Conservation (phyloP, 35 echinoderm and acorn worm species). For the Ptychodera flava region DNA sequence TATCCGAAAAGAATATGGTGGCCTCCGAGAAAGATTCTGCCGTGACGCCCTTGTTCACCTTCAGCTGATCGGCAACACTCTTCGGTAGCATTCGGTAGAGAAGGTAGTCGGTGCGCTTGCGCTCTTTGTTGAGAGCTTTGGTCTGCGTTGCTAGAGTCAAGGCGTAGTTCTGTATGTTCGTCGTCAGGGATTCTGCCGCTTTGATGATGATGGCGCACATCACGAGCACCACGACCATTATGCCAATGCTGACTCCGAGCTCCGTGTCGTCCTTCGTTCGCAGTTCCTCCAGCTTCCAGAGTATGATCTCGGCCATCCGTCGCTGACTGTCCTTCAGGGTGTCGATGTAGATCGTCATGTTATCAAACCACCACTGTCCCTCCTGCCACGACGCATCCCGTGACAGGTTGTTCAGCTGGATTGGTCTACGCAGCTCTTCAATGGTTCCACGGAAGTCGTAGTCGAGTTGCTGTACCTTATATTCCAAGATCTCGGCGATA, state of each 20-base stretch:
- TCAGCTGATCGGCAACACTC: conserved; percentile 64
- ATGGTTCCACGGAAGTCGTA: conserved; percentile 46
- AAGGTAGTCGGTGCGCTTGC: conserved; percentile 70
- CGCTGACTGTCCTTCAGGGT: conserved; percentile 61
- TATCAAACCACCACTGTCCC: conserved; percentile 75
- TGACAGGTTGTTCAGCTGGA: conserved; percentile 48
- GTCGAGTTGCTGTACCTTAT: conserved; percentile 30
- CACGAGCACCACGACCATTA: conserved; percentile 32
- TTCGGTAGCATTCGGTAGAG: conserved; percentile 78
- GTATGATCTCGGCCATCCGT: conserved; percentile 62
- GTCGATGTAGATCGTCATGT: conserved; percentile 89
- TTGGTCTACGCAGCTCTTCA: conserved; percentile 35
- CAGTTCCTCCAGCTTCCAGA: conserved; percentile 38
- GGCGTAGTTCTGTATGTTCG: conserved; percentile 62
- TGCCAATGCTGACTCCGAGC: conserved; percentile 30
- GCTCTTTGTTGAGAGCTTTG: conserved; percentile 45
- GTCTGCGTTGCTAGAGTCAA: conserved; percentile 47
- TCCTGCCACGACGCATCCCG: conserved; percentile 61
- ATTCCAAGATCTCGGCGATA: conserved; percentile 41
- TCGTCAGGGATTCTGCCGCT: conserved; percentile 18
- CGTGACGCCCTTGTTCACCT: conserved; percentile 29
- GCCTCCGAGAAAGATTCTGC: conserved; percentile 65
- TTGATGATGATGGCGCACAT: conserved; percentile 35
- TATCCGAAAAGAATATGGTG: conserved; percentile 73
- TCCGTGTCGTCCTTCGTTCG: conserved; percentile 53